phyloP scores from a whole-genome alignment of 2,113 vertebrate species.

The Oncorhynchus kisutch region DNA sequence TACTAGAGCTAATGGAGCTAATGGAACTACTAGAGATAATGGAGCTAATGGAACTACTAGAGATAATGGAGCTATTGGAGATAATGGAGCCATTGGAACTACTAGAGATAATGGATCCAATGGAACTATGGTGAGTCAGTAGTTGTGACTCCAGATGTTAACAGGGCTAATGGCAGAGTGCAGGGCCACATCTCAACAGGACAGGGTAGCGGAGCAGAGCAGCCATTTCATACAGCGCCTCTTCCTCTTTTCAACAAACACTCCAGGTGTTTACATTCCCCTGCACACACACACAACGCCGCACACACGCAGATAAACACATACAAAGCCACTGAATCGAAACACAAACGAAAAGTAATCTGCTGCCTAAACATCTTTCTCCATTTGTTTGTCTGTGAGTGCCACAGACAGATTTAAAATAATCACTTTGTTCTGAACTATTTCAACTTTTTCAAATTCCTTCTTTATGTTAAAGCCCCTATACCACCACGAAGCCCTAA shows the following conservation, averaged over 20 bases:
- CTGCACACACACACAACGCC: conserved; percentile 13
- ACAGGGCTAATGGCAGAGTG: not conserved
- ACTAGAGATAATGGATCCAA: not conserved
- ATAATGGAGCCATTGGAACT: too few species aligned
- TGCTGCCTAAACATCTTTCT: not conserved
- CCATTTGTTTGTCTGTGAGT: not conserved
- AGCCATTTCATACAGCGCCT: conserved; percentile 46
- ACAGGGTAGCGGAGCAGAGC: conserved; percentile 3
- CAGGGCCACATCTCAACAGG: not conserved
- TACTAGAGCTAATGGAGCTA: too few species aligned
- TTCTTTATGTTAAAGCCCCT: not conserved
- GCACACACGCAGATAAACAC: conserved; percentile 27
- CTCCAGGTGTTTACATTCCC: conserved; percentile 68
- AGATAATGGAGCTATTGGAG: too few species aligned
- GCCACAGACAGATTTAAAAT: not conserved
- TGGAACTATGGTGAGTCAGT: not conserved
- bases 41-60: too few species aligned
- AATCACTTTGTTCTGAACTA: not conserved
- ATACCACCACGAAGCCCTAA: not conserved
- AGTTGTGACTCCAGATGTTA: not conserved
- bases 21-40: too few species aligned
- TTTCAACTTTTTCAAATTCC: not conserved
- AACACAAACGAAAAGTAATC: conserved; percentile 16
- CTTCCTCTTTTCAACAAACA: conserved; percentile 13
- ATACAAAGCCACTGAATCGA: conserved; percentile 20